phyloP scores from a whole-genome alignment of 2,113 vertebrate species.

The Trinectes maculatus region DNA sequence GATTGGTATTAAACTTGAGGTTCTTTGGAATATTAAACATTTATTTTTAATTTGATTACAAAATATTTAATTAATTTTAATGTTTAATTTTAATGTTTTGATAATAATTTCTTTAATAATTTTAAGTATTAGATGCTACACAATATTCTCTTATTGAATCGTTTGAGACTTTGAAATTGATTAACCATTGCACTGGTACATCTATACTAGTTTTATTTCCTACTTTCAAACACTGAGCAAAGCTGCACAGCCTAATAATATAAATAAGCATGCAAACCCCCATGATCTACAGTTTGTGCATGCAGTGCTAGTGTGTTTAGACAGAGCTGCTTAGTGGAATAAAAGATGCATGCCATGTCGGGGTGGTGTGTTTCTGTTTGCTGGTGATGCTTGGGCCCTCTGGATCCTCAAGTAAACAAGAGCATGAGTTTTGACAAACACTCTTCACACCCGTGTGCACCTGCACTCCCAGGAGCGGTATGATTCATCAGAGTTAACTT shows the following conservation, averaged over 20 bases:
- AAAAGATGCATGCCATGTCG: slow-evolving; percentile 69
- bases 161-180: not conserved
- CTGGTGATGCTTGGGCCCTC: slow-evolving; percentile 55
- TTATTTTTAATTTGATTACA: not conserved
- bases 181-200: not conserved
- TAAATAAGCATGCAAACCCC: slow-evolving; percentile 24
- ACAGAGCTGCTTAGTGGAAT: slow-evolving; percentile 57
- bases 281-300: slow-evolving; percentile 18
- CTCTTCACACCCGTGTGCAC: slow-evolving; percentile 64
- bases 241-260: slow-evolving; percentile 51
- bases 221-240: slow-evolving; percentile 22
- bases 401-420: slow-evolving; percentile 71
- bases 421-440: slow-evolving; percentile 72
- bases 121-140: not conserved
- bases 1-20: not conserved
- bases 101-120: not conserved
- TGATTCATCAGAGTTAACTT: slow-evolving; percentile 72
- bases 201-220: not conserved
- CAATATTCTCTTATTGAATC: not conserved
- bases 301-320: slow-evolving; percentile 26
- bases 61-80: too few species aligned
- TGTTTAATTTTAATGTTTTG: not conserved
- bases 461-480: slow-evolving; percentile 53
- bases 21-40: not conserved
- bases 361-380: slow-evolving; percentile 55